These are phyloP conservation scores for Calephelis perditalis DNA, from an alignment of 2,888 invertebrate genomes.

Conservation along the genomic window DNA sequence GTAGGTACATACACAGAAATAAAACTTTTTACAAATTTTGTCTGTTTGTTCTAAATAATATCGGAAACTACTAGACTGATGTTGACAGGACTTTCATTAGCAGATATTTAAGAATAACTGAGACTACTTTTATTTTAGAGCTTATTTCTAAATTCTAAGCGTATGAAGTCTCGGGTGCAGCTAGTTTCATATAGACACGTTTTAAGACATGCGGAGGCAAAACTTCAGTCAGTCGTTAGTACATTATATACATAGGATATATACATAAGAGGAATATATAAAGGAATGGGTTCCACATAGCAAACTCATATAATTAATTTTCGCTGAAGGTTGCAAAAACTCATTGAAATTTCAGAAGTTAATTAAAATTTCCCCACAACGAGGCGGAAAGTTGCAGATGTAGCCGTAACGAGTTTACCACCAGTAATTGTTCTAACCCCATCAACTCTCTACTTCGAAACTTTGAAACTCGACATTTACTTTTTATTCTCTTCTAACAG, in stretches of 20 bases:
- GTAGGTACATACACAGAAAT: too few relatives aligned
- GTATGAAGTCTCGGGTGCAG: too few relatives aligned
- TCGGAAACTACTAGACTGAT: too few relatives aligned
- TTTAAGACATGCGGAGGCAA: too few relatives aligned
- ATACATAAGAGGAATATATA: background rate
- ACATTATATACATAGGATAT: background rate
- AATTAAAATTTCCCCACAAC: background rate
- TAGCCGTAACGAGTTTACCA: background rate
- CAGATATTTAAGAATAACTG: too few relatives aligned
- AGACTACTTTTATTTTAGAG: too few relatives aligned
- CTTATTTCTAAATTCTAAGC: too few relatives aligned
- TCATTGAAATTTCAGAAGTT: conserved; percentile 1
- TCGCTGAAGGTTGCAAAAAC: background rate
- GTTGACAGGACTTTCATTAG: too few relatives aligned
- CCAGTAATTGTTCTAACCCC: background rate
- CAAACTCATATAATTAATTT: too few relatives aligned
- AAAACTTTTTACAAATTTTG: too few relatives aligned
- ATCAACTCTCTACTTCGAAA: background rate
- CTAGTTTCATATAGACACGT: too few relatives aligned
- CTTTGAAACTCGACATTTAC: background rate
- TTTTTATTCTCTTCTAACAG: background rate
- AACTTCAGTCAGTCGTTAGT: background rate
- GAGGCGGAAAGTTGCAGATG: background rate
- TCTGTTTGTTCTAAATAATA: too few relatives aligned
- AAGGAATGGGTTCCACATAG: background rate